Percentiles rank a stretch among this genome's conserved stretches.
These are phyloP conservation scores for Suillia variegata DNA, from an alignment of 2,888 invertebrate species.

Conservation along the genomic window DNA sequence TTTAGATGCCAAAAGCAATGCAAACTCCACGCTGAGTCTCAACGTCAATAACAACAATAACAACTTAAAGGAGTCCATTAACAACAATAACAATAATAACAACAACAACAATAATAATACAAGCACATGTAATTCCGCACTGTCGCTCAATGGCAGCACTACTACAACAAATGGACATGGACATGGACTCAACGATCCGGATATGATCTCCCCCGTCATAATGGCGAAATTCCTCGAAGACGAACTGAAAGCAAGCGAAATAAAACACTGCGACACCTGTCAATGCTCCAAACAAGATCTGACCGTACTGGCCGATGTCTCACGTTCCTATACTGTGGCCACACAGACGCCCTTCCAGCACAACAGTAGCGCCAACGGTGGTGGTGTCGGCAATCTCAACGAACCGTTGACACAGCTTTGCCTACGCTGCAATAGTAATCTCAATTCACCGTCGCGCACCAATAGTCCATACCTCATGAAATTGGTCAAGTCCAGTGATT, in stretches of 20 bases:
- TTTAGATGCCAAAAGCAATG: slow-evolving; percentile 30
- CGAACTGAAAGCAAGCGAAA: slow-evolving; percentile 76
- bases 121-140: slow-evolving; percentile 8
- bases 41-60: slow-evolving; percentile 34
- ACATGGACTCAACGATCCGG: slow-evolving; percentile 40
- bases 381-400: slow-evolving; percentile 32
- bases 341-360: slow-evolving; percentile 68
- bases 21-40: slow-evolving; percentile 16
- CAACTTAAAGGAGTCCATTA: slow-evolving; percentile 21
- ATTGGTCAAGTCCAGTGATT: slow-evolving; percentile 60
- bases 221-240: slow-evolving; percentile 92
- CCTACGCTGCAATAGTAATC: slow-evolving; percentile 68
- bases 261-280: slow-evolving; percentile 84
- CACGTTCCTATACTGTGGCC: slow-evolving; percentile 66
- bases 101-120: slow-evolving; percentile 28
- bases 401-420: slow-evolving; percentile 62
- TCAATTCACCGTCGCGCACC: slow-evolving; percentile 61
- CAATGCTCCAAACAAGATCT: slow-evolving; percentile 68
- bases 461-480: slow-evolving; percentile 61
- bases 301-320: slow-evolving; percentile 65
- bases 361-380: slow-evolving; percentile 45
- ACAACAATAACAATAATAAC: slow-evolving; percentile 22
- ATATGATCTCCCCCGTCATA: slow-evolving; percentile 78
- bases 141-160: slow-evolving; percentile 14
- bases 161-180: slow-evolving; percentile 7